Base-by-base conservation (phyloP, 2,113 vertebrate genomes). In the Mesitornis unicolor region DNA sequence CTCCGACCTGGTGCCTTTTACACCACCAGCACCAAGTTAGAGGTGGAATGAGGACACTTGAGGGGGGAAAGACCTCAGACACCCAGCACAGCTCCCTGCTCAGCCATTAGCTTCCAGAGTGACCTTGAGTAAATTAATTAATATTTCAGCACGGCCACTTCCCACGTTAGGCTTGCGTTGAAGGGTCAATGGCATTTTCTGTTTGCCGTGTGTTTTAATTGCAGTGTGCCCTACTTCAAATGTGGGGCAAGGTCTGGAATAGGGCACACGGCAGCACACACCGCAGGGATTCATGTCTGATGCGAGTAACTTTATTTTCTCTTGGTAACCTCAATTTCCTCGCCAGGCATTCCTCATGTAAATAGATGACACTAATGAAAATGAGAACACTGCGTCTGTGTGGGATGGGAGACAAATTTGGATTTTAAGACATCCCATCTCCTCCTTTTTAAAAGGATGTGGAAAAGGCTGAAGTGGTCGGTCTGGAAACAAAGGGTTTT, bases 281-380 rank as follows among this genome's bases (percentile, higher is more conserved):
- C 79, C 53, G 0, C 17, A 24, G 96, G 93, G 95, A 90, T 51
- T 68, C 0, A 0, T 33, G 84, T 31, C 51, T 53, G 64, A 71
- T 77, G 43, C 8, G 59, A 95, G 64, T 16, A 67, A 77, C 68
- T 57, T 61, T 57, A 59, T 84, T 84, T 76, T 17, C 70, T 86
- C 80, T 84, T 13, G 0, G 33, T 96, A 92, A 93, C 93, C 90
- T 95, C 93, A 50, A 95, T 96, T 94, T 84, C 88, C 76, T 95
- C 73, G 11, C 76, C 2, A 2, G 84, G 83, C 18, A 3, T 74
- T 83, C 59, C 85, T 77, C 22, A 1, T 76, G 95, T 82, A 88
- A 94, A 93, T 83, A 93, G 94, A 83, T 90, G 92, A 91, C 94
- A 96, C 78, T 38, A 3, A 42, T 95, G 80, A 93, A 96, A 97